Conservation (phyloP, 2,113 vertebrate genomes). For the Heteronetta atricapilla region DNA sequence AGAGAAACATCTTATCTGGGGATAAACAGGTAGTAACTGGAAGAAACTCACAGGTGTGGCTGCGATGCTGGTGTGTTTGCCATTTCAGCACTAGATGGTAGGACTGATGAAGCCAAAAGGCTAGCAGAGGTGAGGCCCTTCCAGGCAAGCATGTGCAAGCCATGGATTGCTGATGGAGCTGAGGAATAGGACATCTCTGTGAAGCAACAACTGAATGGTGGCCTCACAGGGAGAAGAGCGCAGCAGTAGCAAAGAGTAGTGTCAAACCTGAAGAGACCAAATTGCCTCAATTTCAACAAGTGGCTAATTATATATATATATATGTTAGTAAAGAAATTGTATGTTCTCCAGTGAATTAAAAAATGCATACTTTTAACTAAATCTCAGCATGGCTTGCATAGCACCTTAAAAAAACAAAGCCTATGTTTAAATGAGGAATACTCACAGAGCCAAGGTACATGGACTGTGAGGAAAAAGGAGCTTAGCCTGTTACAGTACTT, state of each 20-base stretch:
- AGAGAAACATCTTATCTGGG: not conserved
- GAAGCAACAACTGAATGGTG: not conserved
- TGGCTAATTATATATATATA: not conserved
- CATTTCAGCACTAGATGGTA: not conserved
- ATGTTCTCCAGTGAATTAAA: not conserved
- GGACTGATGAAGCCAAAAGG: not conserved
- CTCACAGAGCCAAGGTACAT: not conserved
- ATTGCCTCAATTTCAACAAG: not conserved
- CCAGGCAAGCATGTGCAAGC: not conserved
- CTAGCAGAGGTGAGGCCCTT: not conserved
- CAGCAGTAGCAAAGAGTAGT: not conserved
- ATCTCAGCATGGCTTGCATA: not conserved
- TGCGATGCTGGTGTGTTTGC: not conserved
- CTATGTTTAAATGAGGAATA: not conserved
- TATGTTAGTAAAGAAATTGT: not conserved
- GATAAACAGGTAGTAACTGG: not conserved
- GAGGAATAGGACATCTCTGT: not conserved
- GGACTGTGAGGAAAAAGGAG: not conserved
- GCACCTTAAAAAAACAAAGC: not conserved
- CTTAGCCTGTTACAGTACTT: slow-evolving; percentile 20
- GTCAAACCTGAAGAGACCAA: not conserved
- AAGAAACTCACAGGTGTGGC: not conserved
- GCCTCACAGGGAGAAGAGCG: not conserved
- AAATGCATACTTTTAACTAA: not conserved
- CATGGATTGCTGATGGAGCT: not conserved